These are phyloP conservation scores for Cordilura impudica DNA, from an alignment of 2,888 invertebrate species.

Conservation along the genomic window DNA sequence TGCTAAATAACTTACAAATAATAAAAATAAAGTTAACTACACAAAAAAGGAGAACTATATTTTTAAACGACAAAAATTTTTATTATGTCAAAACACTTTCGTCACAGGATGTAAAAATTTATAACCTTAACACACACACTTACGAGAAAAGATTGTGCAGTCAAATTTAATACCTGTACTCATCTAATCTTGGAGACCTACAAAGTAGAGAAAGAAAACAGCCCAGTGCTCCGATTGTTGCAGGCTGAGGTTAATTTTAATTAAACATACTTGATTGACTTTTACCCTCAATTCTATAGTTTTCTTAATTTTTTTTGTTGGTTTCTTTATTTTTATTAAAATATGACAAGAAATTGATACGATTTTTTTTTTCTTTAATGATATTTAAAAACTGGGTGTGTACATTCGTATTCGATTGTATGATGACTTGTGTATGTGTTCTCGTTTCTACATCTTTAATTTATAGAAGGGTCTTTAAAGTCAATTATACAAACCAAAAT, in stretches of 20 bases:
- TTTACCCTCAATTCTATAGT: conserved; percentile 48
- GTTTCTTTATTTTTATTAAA: not conserved
- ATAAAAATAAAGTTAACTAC: too few species aligned
- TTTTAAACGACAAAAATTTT: too few species aligned
- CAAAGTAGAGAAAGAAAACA: conserved; percentile 10
- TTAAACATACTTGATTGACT: conserved; percentile 59
- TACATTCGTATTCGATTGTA: not conserved
- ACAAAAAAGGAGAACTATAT: too few species aligned
- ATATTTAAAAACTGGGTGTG: conserved; percentile 1
- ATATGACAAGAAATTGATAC: conserved; percentile 56
- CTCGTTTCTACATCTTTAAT: conserved; percentile 42
- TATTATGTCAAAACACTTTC: too few species aligned
- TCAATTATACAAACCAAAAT: conserved; percentile 57
- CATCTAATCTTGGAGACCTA: not conserved
- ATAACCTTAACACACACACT: not conserved
- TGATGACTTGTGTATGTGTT: not conserved
- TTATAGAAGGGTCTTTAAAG: conserved; percentile 50
- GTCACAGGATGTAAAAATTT: too few species aligned
- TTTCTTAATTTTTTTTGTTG: conserved; percentile 1
- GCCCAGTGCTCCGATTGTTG: not conserved
- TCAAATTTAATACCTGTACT: not conserved
- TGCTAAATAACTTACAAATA: too few species aligned
- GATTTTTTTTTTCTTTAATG: conserved; percentile 56
- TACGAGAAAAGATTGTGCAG: too few species aligned
- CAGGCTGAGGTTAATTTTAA: conserved; percentile 58